A percentile compares a stretch with the other conserved stretches of the same genome.
phyloP scores from a whole-genome alignment of 2,113 vertebrate genomes.

The Myrmophylax atrothorax region DNA sequence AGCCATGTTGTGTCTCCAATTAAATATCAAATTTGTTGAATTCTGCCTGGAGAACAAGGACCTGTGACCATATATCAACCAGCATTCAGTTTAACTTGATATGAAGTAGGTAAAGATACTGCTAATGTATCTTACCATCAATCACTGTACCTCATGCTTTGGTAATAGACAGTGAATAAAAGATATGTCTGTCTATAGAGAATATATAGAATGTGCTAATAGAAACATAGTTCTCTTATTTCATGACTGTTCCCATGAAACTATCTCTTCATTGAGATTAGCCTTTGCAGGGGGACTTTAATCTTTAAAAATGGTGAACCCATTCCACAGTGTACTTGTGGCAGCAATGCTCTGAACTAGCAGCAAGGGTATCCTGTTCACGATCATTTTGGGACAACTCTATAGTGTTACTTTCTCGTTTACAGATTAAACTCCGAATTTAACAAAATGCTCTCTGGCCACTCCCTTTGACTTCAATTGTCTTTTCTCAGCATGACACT shows the following conservation, averaged over 20 bases:
- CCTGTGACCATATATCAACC: neutral
- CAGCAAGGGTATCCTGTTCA: neutral
- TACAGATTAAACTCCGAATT: neutral
- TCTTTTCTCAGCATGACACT: neutral
- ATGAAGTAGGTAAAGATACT: neutral
- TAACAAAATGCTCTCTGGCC: neutral
- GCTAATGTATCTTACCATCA: neutral
- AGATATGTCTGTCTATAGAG: neutral
- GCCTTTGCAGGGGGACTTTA: neutral
- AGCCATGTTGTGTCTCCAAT: rapidly evolving
- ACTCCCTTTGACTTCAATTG: neutral
- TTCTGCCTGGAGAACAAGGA: neutral
- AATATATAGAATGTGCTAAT: neutral
- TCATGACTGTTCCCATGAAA: neutral
- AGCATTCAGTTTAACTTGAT: neutral
- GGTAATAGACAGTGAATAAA: neutral
- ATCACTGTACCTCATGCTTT: neutral
- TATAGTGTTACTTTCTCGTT: neutral
- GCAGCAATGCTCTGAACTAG: neutral
- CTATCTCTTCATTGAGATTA: neutral
- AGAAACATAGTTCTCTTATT: neutral
- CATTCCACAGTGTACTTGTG: neutral
- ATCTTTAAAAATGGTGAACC: neutral
- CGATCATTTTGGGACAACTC: neutral
- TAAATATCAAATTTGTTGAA: neutral